Evolutionary conservation across 2,797 vertebrate genomes (phyloP).

Genomic region (Sebastes nivosus): DNA sequence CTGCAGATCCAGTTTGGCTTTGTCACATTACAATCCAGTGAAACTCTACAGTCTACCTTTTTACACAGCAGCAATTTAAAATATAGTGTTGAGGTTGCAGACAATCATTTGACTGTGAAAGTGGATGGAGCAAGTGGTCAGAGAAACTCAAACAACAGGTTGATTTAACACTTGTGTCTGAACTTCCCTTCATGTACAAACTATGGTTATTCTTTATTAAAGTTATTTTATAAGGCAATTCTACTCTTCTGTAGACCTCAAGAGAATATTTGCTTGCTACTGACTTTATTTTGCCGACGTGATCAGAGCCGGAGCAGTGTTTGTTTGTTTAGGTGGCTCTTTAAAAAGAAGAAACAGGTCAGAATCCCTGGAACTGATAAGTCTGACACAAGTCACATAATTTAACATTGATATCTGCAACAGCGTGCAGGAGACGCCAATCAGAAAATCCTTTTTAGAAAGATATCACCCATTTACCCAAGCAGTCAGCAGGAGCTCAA

Average conservation of each 20-base stretch:
- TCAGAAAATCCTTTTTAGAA: slow-evolving; percentile 47
- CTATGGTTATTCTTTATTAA: slow-evolving; percentile 15
- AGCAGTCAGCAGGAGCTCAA: slow-evolving; percentile 31
- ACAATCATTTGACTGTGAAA: slow-evolving; percentile 12
- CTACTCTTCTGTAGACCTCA: neutral
- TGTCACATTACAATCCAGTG: neutral
- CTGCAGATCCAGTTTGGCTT: too few relatives aligned
- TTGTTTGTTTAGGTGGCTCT: slow-evolving; percentile 11
- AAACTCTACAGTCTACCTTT: neutral
- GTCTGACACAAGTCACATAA: slow-evolving; percentile 13
- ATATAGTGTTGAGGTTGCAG: slow-evolving; percentile 7
- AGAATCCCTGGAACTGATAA: slow-evolving; percentile 30
- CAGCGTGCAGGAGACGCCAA: slow-evolving; percentile 21
- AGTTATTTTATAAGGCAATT: neutral
- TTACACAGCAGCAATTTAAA: neutral
- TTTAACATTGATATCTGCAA: slow-evolving; percentile 49
- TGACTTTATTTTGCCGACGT: slow-evolving; percentile 15
- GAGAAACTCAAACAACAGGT: neutral
- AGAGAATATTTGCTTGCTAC: neutral
- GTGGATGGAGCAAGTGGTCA: neutral
- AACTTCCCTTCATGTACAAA: slow-evolving; percentile 14
- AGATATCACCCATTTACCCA: slow-evolving; percentile 52
- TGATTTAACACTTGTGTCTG: slow-evolving; percentile 30
- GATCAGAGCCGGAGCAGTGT: slow-evolving; percentile 2
- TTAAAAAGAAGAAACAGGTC: slow-evolving; percentile 1